A percentile compares a stretch with the other conserved stretches of the same genome.
Evolutionary conservation across 2,888 invertebrate species (phyloP).

Genomic region (Uloborus plumipes): DNA sequence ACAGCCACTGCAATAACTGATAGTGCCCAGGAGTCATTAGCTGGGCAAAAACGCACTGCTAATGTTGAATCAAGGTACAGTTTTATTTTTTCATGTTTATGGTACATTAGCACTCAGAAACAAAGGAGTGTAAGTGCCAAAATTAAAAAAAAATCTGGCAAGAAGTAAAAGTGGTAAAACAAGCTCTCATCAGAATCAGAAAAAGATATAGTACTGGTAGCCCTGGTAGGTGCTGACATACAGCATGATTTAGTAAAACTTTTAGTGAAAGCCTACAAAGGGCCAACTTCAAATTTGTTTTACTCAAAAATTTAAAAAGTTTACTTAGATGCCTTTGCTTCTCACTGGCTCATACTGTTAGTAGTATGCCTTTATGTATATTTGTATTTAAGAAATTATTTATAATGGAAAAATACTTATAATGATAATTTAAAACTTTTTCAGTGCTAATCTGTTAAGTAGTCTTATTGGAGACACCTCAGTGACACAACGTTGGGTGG

Average conservation of each 20-base stretch:
- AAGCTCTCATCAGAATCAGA: too few species aligned
- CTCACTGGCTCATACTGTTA: too few species aligned
- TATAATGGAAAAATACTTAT: not conserved
- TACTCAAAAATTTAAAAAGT: too few species aligned
- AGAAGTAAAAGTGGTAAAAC: too few species aligned
- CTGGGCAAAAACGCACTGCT: constrained; percentile 94
- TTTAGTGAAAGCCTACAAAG: too few species aligned
- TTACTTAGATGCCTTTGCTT: too few species aligned
- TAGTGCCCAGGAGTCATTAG: constrained; percentile 94
- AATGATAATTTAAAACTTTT: constrained; percentile 17
- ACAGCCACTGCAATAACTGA: constrained; percentile 94
- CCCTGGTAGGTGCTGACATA: too few species aligned
- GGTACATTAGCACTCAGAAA: too few species aligned
- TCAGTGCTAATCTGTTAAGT: constrained; percentile 82
- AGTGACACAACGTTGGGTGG: constrained; percentile 98
- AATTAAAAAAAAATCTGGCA: not conserved
- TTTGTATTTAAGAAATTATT: not conserved
- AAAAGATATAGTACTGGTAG: too few species aligned
- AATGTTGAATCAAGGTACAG: constrained; percentile 86
- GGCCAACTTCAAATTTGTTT: too few species aligned
- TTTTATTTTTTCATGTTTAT: not conserved
- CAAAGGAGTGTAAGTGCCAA: too few species aligned
- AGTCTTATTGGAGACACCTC: constrained; percentile 97
- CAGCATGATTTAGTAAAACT: too few species aligned
- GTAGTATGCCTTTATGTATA: not conserved